Conservation (phyloP, 2,797 vertebrate species). For the Catharus ustulatus region DNA sequence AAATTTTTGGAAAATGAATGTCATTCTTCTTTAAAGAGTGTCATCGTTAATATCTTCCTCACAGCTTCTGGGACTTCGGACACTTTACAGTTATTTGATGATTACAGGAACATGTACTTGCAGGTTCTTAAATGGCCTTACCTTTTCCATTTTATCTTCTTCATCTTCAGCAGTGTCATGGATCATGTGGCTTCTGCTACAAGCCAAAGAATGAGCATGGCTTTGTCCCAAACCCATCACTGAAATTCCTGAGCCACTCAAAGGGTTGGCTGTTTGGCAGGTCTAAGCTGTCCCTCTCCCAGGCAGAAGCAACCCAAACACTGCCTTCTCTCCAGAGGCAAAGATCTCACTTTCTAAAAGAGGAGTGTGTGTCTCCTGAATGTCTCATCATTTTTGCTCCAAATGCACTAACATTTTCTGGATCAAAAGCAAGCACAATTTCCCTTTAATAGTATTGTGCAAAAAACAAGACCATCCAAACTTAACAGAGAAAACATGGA, state of each 20-base stretch:
- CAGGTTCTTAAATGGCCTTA: not conserved
- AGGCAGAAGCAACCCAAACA: not conserved
- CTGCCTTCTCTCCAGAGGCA: not conserved
- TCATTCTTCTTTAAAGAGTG: not conserved
- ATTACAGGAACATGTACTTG: not conserved
- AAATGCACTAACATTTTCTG: not conserved
- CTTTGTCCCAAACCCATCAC: not conserved
- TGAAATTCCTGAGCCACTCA: not conserved
- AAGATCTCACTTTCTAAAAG: not conserved
- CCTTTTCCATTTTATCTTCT: not conserved
- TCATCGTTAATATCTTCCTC: not conserved
- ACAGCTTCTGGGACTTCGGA: not conserved
- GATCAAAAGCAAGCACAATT: fast-evolving
- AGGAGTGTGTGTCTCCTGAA: not conserved
- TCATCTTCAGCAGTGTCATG: not conserved
- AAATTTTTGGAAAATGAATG: not conserved
- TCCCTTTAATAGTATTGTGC: not conserved
- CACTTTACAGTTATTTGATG: not conserved
- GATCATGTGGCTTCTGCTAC: not conserved
- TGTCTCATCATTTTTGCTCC: not conserved
- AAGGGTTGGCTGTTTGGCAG: not conserved
- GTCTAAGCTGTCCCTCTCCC: not conserved
- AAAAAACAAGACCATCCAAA: not conserved
- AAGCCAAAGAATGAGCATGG: not conserved
- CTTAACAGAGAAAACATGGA: not conserved